Conservation (phyloP, 1,140 invertebrate genomes). For the Panagrolaimus sp. region DNA sequence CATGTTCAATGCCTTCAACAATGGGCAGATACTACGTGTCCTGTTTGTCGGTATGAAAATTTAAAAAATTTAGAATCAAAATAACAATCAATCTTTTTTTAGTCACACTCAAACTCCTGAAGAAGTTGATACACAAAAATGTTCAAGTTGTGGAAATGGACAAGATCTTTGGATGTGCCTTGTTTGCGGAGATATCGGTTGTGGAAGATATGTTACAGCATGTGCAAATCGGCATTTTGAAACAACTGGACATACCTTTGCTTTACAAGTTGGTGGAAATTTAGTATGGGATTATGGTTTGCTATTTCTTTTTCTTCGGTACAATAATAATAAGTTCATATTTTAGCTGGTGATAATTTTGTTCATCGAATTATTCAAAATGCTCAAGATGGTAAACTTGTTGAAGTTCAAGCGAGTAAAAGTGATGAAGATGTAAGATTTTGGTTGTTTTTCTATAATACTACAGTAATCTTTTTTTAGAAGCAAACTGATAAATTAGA, state of each 20-base stretch:
- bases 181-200: constrained; percentile 95
- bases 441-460: not conserved
- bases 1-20: constrained; percentile 87
- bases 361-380: constrained; percentile 91
- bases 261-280: constrained; percentile 87
- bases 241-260: constrained; percentile 90
- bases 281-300: constrained; percentile 98
- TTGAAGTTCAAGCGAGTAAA: constrained; percentile 65
- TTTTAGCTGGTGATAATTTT: constrained; percentile 85
- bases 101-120: constrained; percentile 77
- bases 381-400: constrained; percentile 81
- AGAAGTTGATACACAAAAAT: constrained; percentile 73
- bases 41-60: not conserved
- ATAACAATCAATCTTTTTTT: constrained; percentile 65
- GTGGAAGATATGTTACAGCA: constrained; percentile 74
- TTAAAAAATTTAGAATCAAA: constrained; percentile 1
- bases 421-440: constrained; percentile 21
- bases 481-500: constrained; percentile 74
- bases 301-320: no score
- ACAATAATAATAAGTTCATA: constrained; percentile 30
- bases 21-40: constrained; percentile 81
- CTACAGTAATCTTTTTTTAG: constrained; percentile 36
- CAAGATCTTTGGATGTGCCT: constrained; percentile 96
- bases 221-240: constrained; percentile 80
- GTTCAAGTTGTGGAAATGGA: constrained; percentile 68